Evolutionary conservation across 2,888 invertebrate species (phyloP).

Genomic region (Drosophila imparisetae): DNA sequence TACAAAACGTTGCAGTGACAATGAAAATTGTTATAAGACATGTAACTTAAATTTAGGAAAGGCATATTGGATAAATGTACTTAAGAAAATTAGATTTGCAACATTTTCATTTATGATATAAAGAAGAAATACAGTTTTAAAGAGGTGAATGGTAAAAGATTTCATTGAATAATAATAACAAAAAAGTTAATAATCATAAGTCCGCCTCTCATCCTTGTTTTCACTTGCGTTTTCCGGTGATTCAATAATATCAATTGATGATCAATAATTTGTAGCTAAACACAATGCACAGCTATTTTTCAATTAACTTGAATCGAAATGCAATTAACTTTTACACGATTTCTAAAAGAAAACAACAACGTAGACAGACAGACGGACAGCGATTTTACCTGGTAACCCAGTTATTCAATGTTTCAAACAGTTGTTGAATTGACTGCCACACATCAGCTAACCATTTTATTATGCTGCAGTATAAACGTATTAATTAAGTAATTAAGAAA

Average conservation of each 20-base stretch:
- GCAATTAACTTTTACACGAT: conserved; percentile 76
- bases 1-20: conserved; percentile 66
- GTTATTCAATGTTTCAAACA: conserved; percentile 45
- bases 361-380: conserved; percentile 7
- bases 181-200: not conserved
- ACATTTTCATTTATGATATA: not conserved
- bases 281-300: conserved; percentile 39
- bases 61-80: not conserved
- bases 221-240: conserved; percentile 68
- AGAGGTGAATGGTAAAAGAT: not conserved
- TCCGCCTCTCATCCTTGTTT: not conserved
- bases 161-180: not conserved
- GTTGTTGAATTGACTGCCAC: conserved; percentile 35
- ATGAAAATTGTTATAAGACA: conserved; percentile 56
- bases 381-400: conserved; percentile 62
- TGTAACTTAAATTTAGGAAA: not conserved
- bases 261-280: conserved; percentile 31
- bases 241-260: conserved; percentile 51
- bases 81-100: too few relatives aligned
- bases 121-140: not conserved
- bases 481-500: conserved; percentile 46
- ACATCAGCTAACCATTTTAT: conserved; percentile 16
- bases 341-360: conserved; percentile 69
- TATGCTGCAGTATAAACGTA: conserved; percentile 28
- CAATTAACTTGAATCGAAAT: conserved; percentile 62